Percentiles rank a stretch among this genome's conserved stretches.
Evolutionary conservation across 1,140 invertebrate genomes (phyloP).

Genomic region (Ceratoteleas bidentatus): DNA sequence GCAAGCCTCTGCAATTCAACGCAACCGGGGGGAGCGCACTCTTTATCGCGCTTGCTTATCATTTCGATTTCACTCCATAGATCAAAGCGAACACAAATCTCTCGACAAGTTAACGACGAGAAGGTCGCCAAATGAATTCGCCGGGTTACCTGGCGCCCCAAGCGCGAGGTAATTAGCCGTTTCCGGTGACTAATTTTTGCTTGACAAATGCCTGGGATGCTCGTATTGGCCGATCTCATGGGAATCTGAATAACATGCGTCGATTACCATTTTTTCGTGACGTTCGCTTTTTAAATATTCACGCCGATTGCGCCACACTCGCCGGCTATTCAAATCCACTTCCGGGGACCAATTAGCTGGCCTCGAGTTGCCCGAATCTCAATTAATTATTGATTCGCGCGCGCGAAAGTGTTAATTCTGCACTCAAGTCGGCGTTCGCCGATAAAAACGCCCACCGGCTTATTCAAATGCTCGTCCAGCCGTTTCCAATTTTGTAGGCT

Average conservation of each 20-base stretch:
- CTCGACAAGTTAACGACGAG: slow-evolving; percentile 39
- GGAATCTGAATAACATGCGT: slow-evolving; percentile 15
- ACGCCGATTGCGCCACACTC: slow-evolving; percentile 47
- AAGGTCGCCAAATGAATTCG: slow-evolving; percentile 62
- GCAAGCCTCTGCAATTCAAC: too few relatives aligned
- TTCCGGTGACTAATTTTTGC: slow-evolving; percentile 64
- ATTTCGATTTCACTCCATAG: slow-evolving; percentile 39
- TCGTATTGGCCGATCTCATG: neutral
- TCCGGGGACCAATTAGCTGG: slow-evolving; percentile 47
- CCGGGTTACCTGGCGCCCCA: slow-evolving; percentile 31
- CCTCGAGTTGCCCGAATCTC: neutral
- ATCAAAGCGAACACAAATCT: slow-evolving; percentile 34
- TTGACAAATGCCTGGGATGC: slow-evolving; percentile 13
- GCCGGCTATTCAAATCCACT: slow-evolving; percentile 54
- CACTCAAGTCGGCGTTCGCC: slow-evolving; percentile 11
- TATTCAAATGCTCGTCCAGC: slow-evolving; percentile 47
- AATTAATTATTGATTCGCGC: slow-evolving; percentile 16
- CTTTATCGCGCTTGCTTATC: slow-evolving; percentile 17
- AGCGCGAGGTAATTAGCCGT: slow-evolving; percentile 65
- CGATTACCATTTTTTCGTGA: slow-evolving; percentile 36
- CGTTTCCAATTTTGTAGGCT: slow-evolving; percentile 65
- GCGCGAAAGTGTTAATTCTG: slow-evolving; percentile 34
- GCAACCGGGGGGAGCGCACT: too few relatives aligned
- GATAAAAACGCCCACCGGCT: slow-evolving; percentile 43
- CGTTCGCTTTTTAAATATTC: slow-evolving; percentile 37